Evolutionary conservation across 2,113 vertebrate species (phyloP).

Genomic region (Ahaetulla prasina): DNA sequence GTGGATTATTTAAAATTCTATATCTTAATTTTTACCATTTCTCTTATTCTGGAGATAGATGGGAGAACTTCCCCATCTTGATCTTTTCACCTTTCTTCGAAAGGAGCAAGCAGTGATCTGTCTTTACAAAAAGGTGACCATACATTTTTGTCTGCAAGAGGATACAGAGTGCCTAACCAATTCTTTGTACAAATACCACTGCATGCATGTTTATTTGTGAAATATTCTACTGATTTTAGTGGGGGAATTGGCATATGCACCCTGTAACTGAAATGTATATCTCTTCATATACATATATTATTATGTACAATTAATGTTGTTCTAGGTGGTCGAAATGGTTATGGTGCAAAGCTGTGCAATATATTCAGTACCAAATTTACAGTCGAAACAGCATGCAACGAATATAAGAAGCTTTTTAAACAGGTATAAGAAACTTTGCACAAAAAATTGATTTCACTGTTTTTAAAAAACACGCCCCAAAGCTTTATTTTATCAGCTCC

Average conservation of each 20-base stretch:
- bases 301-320: neutral
- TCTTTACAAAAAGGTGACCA: neutral
- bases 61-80: neutral
- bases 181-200: neutral
- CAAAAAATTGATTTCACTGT: neutral
- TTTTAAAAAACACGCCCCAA: neutral
- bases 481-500: neutral
- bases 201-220: neutral
- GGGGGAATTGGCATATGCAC: neutral
- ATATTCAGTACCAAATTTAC: constrained; percentile 98
- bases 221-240: neutral
- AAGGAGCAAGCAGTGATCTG: neutral
- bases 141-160: neutral
- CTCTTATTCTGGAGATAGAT: neutral
- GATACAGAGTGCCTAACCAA: neutral
- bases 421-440: constrained; percentile 73
- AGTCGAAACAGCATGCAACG: constrained; percentile 90
- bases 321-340: constrained; percentile 94
- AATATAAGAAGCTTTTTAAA: constrained; percentile 87
- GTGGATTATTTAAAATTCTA: neutral
- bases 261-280: neutral
- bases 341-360: constrained; percentile 98
- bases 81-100: neutral
- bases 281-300: neutral
- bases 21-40: neutral